phyloP scores from a whole-genome alignment of 2,113 vertebrate genomes.

The Neopipo cinnamomea region DNA sequence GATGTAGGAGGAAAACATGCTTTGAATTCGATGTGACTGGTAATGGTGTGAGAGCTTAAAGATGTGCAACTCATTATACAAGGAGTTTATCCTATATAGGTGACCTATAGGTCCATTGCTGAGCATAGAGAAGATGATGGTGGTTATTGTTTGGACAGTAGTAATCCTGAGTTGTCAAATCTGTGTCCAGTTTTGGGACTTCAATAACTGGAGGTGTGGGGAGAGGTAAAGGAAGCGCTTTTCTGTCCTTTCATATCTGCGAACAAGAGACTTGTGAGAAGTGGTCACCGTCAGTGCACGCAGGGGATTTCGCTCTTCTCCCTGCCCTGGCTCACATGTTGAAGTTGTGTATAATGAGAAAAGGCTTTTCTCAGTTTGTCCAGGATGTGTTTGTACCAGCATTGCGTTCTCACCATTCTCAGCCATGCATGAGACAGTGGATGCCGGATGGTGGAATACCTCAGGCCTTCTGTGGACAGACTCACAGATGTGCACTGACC shows the following conservation, averaged over 20 bases:
- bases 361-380: background rate
- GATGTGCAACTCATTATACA: background rate
- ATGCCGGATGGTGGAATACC: background rate
- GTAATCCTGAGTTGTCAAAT: background rate
- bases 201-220: background rate
- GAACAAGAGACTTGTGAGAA: background rate
- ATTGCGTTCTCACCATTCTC: background rate
- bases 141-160: background rate
- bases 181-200: background rate
- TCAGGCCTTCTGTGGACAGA: background rate
- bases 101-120: background rate
- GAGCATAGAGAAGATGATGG: background rate
- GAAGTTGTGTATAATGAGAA: background rate
- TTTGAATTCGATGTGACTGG: background rate
- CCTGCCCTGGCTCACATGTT: background rate
- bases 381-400: rapidly evolving
- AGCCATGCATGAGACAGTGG: background rate
- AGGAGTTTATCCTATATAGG: background rate
- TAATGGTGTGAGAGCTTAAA: background rate
- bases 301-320: background rate
- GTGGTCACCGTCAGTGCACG: rapidly evolving
- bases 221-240: background rate
- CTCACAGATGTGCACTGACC: background rate
- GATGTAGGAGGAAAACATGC: background rate
- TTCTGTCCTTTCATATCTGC: background rate